Conservation (phyloP, 2,888 invertebrate species). For the Caradrina kadenii region DNA sequence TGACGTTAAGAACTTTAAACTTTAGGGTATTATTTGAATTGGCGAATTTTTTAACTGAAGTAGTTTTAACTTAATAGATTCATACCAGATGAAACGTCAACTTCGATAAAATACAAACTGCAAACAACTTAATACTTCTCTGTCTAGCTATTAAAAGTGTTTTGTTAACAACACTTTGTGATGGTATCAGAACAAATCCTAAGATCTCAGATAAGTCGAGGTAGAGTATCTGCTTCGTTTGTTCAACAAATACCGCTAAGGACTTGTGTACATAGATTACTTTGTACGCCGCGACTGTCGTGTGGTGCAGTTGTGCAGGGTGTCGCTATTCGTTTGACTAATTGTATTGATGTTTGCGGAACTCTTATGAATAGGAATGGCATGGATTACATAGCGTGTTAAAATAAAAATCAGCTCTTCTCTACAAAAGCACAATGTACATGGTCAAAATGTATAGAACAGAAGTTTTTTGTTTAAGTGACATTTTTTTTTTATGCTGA, state of each 20-base stretch:
- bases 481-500: no score
- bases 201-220: constrained; percentile 16
- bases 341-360: constrained; percentile 25
- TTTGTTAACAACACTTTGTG: constrained; percentile 6
- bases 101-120: not conserved
- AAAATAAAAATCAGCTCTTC: no score
- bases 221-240: constrained; percentile 29
- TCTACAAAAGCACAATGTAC: no score
- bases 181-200: constrained; percentile 7
- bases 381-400: not conserved
- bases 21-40: not conserved
- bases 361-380: not conserved
- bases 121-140: not conserved
- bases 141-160: not conserved
- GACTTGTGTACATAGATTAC: constrained; percentile 17
- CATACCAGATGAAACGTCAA: not conserved
- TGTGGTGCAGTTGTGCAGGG: not conserved
- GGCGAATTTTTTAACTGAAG: no score
- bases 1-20: not conserved
- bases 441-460: no score
- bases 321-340: not conserved
- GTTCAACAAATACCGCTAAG: constrained; percentile 17
- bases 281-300: not conserved
- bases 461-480: no score
- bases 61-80: not conserved